phyloP scores from a whole-genome alignment of 2,113 vertebrate genomes.

The Uria lomvia region DNA sequence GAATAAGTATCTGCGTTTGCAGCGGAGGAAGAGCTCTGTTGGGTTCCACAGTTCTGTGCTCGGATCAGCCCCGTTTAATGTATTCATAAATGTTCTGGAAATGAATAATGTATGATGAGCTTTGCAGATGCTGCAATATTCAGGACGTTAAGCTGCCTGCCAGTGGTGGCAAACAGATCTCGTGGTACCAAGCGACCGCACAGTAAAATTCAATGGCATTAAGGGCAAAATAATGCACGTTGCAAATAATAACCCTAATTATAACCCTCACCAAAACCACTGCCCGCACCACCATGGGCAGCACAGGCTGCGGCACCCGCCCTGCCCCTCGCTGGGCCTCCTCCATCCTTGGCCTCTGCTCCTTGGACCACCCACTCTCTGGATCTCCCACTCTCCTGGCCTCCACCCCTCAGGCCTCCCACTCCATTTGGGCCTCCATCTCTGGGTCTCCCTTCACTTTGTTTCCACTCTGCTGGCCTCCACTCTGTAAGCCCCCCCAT shows the following conservation, averaged over 20 bases:
- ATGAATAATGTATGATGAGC: neutral
- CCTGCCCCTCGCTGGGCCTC: neutral
- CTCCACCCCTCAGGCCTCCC: neutral
- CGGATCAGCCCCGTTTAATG: rapidly evolving
- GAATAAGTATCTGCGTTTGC: neutral
- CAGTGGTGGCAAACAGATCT: neutral
- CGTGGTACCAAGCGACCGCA: neutral
- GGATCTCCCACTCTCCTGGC: neutral
- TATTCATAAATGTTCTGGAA: neutral
- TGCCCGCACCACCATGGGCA: rapidly evolving
- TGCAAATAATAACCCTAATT: neutral
- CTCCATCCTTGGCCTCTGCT: neutral
- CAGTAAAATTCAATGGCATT: neutral
- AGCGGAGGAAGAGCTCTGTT: neutral
- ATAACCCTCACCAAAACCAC: neutral
- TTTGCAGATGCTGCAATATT: neutral
- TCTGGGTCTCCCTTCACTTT: neutral
- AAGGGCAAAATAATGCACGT: neutral
- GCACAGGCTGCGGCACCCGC: neutral
- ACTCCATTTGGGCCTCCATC: neutral
- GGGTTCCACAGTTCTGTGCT: neutral
- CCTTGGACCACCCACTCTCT: too few relatives aligned
- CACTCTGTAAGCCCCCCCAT: neutral
- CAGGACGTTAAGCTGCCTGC: neutral
- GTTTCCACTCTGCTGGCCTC: neutral